Base-by-base conservation (phyloP, 1,140 invertebrate species). In the Archegozetes longisetosus region DNA sequence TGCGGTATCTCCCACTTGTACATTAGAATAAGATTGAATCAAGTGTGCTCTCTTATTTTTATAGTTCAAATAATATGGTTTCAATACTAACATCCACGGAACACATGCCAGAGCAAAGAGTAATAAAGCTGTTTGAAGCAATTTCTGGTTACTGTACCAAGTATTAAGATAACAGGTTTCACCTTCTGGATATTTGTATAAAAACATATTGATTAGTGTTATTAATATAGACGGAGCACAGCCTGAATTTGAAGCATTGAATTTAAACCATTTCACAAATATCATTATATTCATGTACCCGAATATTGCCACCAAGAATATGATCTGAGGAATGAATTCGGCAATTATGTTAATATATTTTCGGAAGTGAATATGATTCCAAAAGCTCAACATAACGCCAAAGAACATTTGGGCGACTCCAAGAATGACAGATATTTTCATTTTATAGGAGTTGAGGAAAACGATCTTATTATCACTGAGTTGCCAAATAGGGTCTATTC, bases 331-430 rank as follows among this genome's bases (percentile, higher is more conserved):
- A 53, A 97, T 72, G 71, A 96, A 97, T 73, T 95, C 88, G 65
- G 89, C 79, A 61, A 95, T 67, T 51, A 97, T 84, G 68, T 84
- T 87, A 13, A 67, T 40, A 3, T 22, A 57, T 22, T 59, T 40
- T 2, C 61, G 58, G 26, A 63, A 61, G 50, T 64, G 64, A 20
- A 59, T 73, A 74, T 92, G 88, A 75, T 98, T 98, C 51, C 85
- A 77, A 28, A 94, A 79, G 66, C 85, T 88, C 67, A 97, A 80
- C 66, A 80, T 79, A 1, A 98, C 84, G 58, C 94, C 94, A 73
- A 98, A 97, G 53, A 91, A 80, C 94, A 98, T 98, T 71, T 98
- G 94, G 57, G 82, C 68, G 1, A 98, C 88, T 51, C 93, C 94
- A 66, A 96, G 82, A 64, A 97, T 92, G 61, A 98, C 89, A 20